phyloP scores from a whole-genome alignment of 64 coral and sea anemone species.

The Montipora cactus region DNA sequence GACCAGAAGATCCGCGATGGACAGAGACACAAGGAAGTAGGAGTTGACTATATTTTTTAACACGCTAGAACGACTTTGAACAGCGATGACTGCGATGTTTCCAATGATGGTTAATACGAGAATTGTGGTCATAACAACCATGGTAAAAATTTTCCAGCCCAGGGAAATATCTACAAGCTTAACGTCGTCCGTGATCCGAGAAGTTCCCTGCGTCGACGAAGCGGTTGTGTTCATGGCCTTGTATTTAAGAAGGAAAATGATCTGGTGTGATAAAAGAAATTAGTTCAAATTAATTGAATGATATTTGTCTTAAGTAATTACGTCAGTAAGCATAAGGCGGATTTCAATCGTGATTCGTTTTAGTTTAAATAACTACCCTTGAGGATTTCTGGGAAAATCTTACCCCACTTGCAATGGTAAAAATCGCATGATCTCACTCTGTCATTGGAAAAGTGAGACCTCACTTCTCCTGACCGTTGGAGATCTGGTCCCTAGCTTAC shows the following conservation, averaged over 20 bases:
- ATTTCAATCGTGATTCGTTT: no score
- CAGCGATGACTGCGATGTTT: conserved; percentile 48
- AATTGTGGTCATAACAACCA: conserved; percentile 27
- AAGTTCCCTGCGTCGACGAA: neutral
- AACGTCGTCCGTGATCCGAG: neutral
- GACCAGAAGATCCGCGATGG: conserved; percentile 77
- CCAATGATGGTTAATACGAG: conserved; percentile 56
- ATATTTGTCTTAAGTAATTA: no score
- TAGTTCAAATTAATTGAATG: no score
- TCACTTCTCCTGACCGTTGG: no score
- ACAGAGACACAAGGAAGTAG: conserved; percentile 65
- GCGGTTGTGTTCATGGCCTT: conserved; percentile 12
- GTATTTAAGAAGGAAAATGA: neutral
- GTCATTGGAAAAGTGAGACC: no score
- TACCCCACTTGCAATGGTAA: no score
- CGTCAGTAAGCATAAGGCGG: no score
- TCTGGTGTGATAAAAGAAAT: neutral
- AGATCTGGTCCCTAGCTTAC: no score
- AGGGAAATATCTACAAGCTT: conserved; percentile 40
- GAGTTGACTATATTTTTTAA: conserved; percentile 55
- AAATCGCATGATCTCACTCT: no score
- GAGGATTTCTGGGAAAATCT: no score
- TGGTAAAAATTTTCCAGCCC: conserved; percentile 20
- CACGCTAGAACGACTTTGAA: conserved; percentile 19
- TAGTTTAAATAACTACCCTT: no score